These are phyloP conservation scores for Holothuria leucospilota DNA, from an alignment of 53 echinoderm and acorn worm species.

Conservation along the genomic window DNA sequence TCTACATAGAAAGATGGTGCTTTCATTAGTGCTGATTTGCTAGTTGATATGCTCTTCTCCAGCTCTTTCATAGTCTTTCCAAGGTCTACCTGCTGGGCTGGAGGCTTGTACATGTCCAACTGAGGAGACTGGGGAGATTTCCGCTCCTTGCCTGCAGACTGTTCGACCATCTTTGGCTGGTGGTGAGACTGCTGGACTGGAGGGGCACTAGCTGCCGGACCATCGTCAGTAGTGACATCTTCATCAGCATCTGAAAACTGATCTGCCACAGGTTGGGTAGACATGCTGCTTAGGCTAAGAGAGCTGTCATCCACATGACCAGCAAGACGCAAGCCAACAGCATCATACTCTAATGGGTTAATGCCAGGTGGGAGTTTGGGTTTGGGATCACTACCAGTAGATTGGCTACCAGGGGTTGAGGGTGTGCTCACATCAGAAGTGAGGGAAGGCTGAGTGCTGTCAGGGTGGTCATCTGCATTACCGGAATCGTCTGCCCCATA, in stretches of 20 bases:
- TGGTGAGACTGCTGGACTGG: not conserved
- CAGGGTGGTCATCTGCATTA: slow-evolving; percentile 80
- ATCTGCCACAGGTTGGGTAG: slow-evolving; percentile 78
- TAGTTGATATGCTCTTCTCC: slow-evolving; percentile 72
- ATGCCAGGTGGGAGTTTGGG: slow-evolving; percentile 77
- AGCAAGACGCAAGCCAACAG: slow-evolving; percentile 87
- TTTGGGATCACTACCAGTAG: slow-evolving; percentile 66
- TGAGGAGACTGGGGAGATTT: slow-evolving; percentile 30
- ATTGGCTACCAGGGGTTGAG: slow-evolving; percentile 73
- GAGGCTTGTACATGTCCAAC: not conserved
- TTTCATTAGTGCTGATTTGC: slow-evolving; percentile 84
- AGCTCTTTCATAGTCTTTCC: slow-evolving; percentile 91
- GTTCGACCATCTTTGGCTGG: not conserved
- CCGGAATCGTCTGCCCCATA: slow-evolving; percentile 66
- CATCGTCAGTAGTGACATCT: slow-evolving; percentile 17
- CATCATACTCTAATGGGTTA: slow-evolving; percentile 96
- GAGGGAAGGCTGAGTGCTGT: slow-evolving; percentile 76
- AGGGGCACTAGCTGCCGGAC: not conserved
- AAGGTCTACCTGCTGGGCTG: slow-evolving; percentile 75
- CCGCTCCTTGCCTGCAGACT: not conserved
- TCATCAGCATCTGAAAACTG: slow-evolving; percentile 98
- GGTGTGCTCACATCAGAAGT: slow-evolving; percentile 80
- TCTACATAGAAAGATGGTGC: slow-evolving; percentile 86
- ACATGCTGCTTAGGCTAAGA: slow-evolving; percentile 68
- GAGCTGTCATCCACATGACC: slow-evolving; percentile 87